Evolutionary conservation across 2,797 vertebrate genomes (phyloP).

Genomic region (Eidolon dupreanum): DNA sequence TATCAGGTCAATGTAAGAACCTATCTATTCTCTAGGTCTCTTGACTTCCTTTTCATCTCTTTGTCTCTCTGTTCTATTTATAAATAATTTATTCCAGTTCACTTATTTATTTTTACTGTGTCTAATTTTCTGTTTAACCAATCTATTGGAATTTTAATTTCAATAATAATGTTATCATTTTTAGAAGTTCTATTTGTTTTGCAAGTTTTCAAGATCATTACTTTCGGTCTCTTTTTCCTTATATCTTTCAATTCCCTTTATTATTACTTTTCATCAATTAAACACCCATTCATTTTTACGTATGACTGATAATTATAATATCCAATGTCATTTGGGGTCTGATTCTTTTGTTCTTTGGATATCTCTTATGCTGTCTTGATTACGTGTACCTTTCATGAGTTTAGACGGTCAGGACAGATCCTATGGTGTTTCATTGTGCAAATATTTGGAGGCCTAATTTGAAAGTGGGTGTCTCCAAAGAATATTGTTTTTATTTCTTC

Average conservation of each 20-base stretch:
- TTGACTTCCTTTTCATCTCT: neutral
- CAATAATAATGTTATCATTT: neutral
- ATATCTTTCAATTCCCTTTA: neutral
- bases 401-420: neutral
- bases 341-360: neutral
- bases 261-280: neutral
- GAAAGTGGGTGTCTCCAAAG: constrained; percentile 37
- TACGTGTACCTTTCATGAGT: neutral
- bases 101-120: neutral
- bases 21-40: neutral
- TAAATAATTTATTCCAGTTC: neutral
- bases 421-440: neutral
- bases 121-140: neutral
- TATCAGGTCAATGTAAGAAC: neutral
- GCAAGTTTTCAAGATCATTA: neutral
- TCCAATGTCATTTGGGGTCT: neutral
- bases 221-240: neutral
- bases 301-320: neutral
- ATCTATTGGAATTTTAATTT: constrained; percentile 6
- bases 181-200: constrained; percentile 34
- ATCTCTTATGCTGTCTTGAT: neutral
- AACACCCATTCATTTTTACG: neutral
- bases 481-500: constrained; percentile 30
- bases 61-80: neutral
- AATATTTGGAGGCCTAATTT: constrained; percentile 42